Conservation (phyloP, 2,888 invertebrate species). For the Sesia apiformis region DNA sequence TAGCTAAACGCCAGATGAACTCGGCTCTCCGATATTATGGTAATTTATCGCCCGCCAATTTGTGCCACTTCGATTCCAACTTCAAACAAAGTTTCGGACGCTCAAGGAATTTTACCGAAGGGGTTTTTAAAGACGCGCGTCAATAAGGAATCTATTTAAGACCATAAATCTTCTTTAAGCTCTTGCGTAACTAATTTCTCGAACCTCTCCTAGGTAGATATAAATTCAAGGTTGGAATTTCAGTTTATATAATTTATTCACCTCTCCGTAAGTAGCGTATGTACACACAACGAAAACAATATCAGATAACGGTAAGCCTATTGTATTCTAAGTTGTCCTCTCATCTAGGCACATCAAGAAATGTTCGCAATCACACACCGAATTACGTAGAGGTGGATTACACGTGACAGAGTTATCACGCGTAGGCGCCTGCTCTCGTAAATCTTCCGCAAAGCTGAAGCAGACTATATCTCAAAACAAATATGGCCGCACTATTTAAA, state of each 20-base stretch:
- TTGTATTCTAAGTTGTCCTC: no score
- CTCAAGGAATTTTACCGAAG: slow-evolving; percentile 34
- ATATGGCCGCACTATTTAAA: slow-evolving; percentile 72
- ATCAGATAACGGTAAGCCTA: no score
- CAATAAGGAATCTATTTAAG: slow-evolving; percentile 34
- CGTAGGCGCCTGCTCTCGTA: slow-evolving; percentile 64
- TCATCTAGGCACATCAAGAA: slow-evolving; percentile 12
- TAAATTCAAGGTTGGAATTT: background rate
- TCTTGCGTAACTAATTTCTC: background rate
- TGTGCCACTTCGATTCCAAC: slow-evolving; percentile 49
- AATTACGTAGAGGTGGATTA: slow-evolving; percentile 69
- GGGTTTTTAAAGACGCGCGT: slow-evolving; percentile 27
- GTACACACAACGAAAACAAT: no score
- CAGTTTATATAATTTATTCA: no score
- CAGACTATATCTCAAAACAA: slow-evolving; percentile 69
- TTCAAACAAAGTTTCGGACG: slow-evolving; percentile 50
- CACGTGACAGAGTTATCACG: slow-evolving; percentile 65
- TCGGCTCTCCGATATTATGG: slow-evolving; percentile 61
- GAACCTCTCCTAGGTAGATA: background rate
- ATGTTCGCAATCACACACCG: slow-evolving; percentile 67
- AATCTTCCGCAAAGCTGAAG: slow-evolving; percentile 62
- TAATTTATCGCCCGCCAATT: slow-evolving; percentile 69
- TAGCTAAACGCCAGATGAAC: slow-evolving; percentile 71
- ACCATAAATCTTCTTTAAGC: slow-evolving; percentile 23
- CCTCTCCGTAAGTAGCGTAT: no score